These are phyloP conservation scores for Drosophila lowei DNA, from an alignment of 1,140 invertebrate genomes.

Conservation along the genomic window DNA sequence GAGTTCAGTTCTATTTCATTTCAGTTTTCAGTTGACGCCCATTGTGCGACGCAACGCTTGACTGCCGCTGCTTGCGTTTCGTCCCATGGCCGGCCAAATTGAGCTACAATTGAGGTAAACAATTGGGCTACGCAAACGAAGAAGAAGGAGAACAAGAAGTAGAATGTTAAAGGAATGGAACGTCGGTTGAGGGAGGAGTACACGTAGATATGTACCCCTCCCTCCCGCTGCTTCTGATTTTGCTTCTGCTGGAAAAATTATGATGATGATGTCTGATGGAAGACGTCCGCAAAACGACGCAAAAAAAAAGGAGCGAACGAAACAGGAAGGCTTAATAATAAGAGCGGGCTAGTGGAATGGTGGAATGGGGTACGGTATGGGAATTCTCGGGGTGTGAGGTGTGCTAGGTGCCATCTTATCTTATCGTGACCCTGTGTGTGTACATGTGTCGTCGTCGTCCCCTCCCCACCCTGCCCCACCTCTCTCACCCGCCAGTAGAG, in stretches of 20 bases:
- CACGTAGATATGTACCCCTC: too few relatives aligned
- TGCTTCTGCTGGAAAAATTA: not conserved
- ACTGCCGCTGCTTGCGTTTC: slow-evolving; percentile 18
- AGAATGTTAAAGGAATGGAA: not conserved
- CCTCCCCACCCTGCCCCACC: too few relatives aligned
- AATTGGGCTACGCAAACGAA: slow-evolving; percentile 56
- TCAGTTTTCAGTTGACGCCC: slow-evolving; percentile 33
- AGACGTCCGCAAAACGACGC: slow-evolving; percentile 33
- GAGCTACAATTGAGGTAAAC: slow-evolving; percentile 68
- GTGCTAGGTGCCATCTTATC: slow-evolving; percentile 11
- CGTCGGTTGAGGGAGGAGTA: too few relatives aligned
- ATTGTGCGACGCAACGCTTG: slow-evolving; percentile 61
- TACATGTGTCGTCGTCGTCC: too few relatives aligned
- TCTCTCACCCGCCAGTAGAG: too few relatives aligned
- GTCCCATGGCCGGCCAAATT: slow-evolving; percentile 55
- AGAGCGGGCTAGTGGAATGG: slow-evolving; percentile 16
- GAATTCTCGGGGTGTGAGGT: not conserved
- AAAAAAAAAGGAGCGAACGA: slow-evolving; percentile 40
- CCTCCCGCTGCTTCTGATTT: too few relatives aligned
- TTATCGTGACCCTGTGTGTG: slow-evolving; percentile 23
- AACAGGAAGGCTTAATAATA: slow-evolving; percentile 53
- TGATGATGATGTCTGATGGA: not conserved
- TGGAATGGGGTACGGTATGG: not conserved
- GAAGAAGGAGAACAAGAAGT: not conserved
- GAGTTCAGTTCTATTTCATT: slow-evolving; percentile 15